Evolutionary conservation across 37 sponge, comb jelly and placozoan genomes (phyloP).

Genomic region (Theonella swinhoei): DNA sequence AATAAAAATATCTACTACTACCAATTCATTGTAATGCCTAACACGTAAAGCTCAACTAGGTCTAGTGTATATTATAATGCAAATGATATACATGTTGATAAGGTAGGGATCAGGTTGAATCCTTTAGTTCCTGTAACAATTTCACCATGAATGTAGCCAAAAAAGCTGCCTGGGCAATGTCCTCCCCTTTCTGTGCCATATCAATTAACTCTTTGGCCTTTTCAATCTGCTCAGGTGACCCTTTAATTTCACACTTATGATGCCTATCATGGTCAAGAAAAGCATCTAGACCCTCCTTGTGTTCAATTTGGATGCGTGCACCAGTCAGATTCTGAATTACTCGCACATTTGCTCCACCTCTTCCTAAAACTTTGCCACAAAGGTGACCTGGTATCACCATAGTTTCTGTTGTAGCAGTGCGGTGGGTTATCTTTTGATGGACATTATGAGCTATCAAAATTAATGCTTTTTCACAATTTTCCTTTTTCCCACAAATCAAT

Average conservation of each 20-base stretch:
- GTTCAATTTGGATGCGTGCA: constrained; percentile 12
- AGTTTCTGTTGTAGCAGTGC: constrained; percentile 17
- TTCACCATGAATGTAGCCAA: constrained; percentile 24
- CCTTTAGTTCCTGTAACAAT: constrained; percentile 32
- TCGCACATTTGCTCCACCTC: neutral
- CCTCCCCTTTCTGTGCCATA: neutral
- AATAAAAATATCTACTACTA: too few species aligned
- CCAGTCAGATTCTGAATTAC: constrained; percentile 23
- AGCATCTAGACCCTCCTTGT: neutral
- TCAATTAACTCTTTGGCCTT: constrained; percentile 31
- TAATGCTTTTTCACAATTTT: constrained; percentile 48
- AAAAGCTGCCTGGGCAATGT: constrained; percentile 8
- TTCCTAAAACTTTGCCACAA: constrained; percentile 44
- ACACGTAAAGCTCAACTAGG: too few species aligned
- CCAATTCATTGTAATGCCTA: too few species aligned
- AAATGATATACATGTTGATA: too few species aligned
- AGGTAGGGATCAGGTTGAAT: too few species aligned
- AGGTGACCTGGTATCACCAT: constrained; percentile 16
- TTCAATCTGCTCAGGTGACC: constrained; percentile 29
- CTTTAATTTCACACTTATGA: constrained; percentile 27
- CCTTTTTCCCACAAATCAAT: constrained; percentile 39
- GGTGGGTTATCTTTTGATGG: constrained; percentile 1
- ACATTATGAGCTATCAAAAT: constrained; percentile 24
- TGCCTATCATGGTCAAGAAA: neutral
- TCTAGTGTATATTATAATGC: too few species aligned